A percentile compares a stretch with the other conserved stretches of the same genome.
Evolutionary conservation across 2,113 vertebrate genomes (phyloP).

Genomic region (Parotia lawesii): DNA sequence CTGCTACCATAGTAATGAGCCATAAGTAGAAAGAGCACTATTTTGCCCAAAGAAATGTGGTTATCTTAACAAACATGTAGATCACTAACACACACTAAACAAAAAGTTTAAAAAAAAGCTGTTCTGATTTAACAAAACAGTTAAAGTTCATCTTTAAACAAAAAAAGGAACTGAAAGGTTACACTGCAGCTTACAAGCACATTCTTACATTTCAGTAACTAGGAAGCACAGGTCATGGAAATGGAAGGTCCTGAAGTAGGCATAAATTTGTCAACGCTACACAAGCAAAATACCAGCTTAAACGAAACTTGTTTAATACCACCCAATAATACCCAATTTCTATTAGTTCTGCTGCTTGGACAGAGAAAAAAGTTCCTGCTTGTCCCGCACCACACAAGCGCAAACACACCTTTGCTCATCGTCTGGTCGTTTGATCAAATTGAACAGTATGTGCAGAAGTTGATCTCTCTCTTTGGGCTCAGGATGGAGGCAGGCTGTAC

Average conservation of each 20-base stretch:
- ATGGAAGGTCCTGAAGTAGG: neutral
- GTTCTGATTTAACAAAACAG: neutral
- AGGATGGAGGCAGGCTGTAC: conserved; percentile 95
- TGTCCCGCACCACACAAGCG: neutral
- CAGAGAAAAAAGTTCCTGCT: neutral
- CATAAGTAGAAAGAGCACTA: neutral
- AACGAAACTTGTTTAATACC: neutral
- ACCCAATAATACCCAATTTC: neutral
- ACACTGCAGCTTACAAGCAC: neutral
- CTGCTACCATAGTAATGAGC: neutral
- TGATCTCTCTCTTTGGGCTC: conserved; percentile 97
- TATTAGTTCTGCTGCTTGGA: neutral
- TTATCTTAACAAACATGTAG: neutral
- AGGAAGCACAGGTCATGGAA: neutral
- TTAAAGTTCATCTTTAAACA: neutral
- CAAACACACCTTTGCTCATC: conserved; percentile 90
- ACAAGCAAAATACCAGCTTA: neutral
- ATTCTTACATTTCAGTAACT: neutral
- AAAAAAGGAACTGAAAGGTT: neutral
- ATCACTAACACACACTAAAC: neutral
- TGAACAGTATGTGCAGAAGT: conserved; percentile 97
- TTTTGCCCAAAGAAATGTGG: neutral
- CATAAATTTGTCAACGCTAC: neutral
- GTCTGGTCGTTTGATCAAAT: conserved; percentile 98
- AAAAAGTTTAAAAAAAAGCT: neutral